Base-by-base conservation (phyloP, 2,113 vertebrate species). In the Psophia crepitans region DNA sequence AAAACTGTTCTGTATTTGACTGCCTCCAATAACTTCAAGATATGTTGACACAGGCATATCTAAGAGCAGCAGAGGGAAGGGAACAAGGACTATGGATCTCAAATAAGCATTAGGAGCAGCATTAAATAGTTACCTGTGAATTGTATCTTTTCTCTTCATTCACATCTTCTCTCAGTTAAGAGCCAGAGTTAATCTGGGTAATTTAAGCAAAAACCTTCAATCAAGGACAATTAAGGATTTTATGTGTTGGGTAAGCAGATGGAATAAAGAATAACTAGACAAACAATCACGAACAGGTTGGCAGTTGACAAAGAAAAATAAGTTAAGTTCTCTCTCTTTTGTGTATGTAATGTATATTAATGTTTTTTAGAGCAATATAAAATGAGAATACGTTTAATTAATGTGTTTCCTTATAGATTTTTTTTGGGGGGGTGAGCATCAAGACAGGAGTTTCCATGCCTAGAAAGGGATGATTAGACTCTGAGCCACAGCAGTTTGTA, bases 401-500 rank as follows among this genome's bases (percentile, higher is more conserved):
- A 87, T 6, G 4, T 22, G 51, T 80, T 91, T 80, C 6, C 8
- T 54, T 8, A 23, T 30, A 23, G 17, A 14, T 28, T 86, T 89
- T n/a, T 10, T 1, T 53, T 28, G 51, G 1, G 2, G 27, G 3
- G 6, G 6, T 48, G 39, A 82, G 9, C 2, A 1, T 79, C 75
- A 79, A 48, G 12, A 69, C 5, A 80, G 51, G 26, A 27, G 30
- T 54, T 91, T 56, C 30, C 41, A 61, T 4, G 22, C 35, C 48
- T 4, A 65, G 44, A 74, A 70, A 63, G 17, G 46, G 54, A 65
- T 66, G 5, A 70, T 74, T 49, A 43, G 39, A 69, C 14, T 44
- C 44, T 19, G 24, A 85, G 54, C 12, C 83, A 84, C 33, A 77
- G 49, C n/a, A 69, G 14, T 44, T 76, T 39, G 23, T 30, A 66